These are phyloP conservation scores for Habropoda laboriosa DNA, from an alignment of 1,140 invertebrate species.

Conservation along the genomic window DNA sequence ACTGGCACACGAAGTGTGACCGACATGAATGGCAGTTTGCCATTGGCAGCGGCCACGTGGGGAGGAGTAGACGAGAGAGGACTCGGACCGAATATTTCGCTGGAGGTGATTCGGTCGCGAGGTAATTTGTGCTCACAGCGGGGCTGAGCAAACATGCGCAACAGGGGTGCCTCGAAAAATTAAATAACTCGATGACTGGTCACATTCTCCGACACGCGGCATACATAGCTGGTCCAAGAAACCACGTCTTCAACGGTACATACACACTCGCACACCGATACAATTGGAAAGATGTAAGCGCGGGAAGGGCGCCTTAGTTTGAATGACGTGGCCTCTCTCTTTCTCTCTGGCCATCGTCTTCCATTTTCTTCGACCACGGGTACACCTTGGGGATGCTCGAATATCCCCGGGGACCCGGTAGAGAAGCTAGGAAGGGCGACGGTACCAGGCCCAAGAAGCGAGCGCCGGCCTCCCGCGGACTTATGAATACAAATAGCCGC, in stretches of 20 bases:
- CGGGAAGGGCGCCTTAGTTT: constrained; percentile 54
- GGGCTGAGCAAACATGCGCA: constrained; percentile 84
- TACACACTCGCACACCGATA: neutral
- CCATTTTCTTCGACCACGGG: constrained; percentile 25
- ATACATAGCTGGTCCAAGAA: constrained; percentile 36
- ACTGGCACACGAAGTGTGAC: constrained; percentile 48
- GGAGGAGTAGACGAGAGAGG: constrained; percentile 52
- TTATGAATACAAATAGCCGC: constrained; percentile 83
- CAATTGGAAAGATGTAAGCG: constrained; percentile 44
- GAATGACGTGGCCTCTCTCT: constrained; percentile 66
- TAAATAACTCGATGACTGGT: constrained; percentile 85
- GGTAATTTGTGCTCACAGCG: constrained; percentile 86
- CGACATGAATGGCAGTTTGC: constrained; percentile 56
- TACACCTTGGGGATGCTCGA: constrained; percentile 7
- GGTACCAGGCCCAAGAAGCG: constrained; percentile 61
- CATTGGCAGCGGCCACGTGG: constrained; percentile 59
- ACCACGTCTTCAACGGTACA: too few relatives aligned
- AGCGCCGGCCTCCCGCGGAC: constrained; percentile 82
- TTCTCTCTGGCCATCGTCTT: neutral
- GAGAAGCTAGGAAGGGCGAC: constrained; percentile 44
- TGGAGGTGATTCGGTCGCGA: constrained; percentile 80
- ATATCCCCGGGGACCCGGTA: constrained; percentile 43
- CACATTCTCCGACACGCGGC: constrained; percentile 81
- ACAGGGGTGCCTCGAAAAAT: constrained; percentile 82
- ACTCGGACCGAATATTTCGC: constrained; percentile 59